Base-by-base conservation (phyloP, 2,113 vertebrate species). In the Hippolais icterina region DNA sequence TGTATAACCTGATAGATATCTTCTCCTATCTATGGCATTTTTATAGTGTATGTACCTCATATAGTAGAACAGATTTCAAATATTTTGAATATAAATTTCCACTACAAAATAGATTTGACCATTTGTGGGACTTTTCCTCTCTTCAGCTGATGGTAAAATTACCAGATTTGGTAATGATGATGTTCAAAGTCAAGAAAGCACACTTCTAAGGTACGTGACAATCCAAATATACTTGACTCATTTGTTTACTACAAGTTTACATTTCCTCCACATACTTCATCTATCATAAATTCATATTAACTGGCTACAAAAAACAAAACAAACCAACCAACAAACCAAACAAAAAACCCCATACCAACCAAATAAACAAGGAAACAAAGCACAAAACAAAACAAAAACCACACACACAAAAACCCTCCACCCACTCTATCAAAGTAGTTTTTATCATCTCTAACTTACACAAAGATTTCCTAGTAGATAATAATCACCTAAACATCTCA, bases 291-390 rank as follows among this genome's bases (percentile, higher is more conserved):
- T 19, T 42, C 9, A 74, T 23, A 69, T 22, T 39, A 57, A 4
- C 18, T 47, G 33, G 9, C 18, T 74, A 35, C 11, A 24, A 17
- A 81, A 20, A 80, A 60, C 49, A 27, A 31, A 33, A 10, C 4
- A 20, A 12, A 66, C 3, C 8, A 23, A 22, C 1, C 7, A 9
- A 33, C 0, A 2, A 46, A 35, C 27, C 5, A 21, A 60, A 12
- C 5, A 42, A 72, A 46, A 25, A 47, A 35, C 37, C 5, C 1
- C 5, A 60, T 31, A 11, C 4, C 41, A 21, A 29, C 10, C 22
- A 24, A 39, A 27, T 16, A 28, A 9, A 54, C 13, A 39, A n/a
- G 22, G 4, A 37, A 63, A 35, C 14, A 53, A 44, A 64, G 10
- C 6, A 25, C 8, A 65, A 33, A 50, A 33, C 5, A 39, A 37